phyloP scores from a whole-genome alignment of 2,888 invertebrate species.

The Drosophila buzzatii region DNA sequence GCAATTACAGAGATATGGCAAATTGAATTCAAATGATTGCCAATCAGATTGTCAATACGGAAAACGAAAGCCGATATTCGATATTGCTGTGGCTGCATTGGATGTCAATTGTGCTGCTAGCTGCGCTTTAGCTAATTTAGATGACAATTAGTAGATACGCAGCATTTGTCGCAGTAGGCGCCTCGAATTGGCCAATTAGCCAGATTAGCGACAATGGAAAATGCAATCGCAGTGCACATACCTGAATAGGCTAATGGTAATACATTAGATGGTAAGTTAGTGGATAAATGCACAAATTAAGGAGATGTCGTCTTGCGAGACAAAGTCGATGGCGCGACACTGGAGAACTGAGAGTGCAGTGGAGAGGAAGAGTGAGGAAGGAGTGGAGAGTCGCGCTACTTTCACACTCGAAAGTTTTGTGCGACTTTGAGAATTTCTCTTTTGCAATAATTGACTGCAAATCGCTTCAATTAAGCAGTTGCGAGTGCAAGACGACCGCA shows the following conservation, averaged over 20 bases:
- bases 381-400: constrained; percentile 52
- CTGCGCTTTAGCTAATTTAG: constrained; percentile 50
- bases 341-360: constrained; percentile 12
- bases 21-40: constrained; percentile 47
- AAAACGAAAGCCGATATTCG: constrained; percentile 37
- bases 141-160: constrained; percentile 58
- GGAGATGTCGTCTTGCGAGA: constrained; percentile 15
- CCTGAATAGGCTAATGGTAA: constrained; percentile 19
- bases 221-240: constrained; percentile 8
- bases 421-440: constrained; percentile 74
- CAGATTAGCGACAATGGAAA: constrained; percentile 14
- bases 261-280: constrained; percentile 20
- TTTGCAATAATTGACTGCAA: constrained; percentile 78
- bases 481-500: constrained; percentile 52
- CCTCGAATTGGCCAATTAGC: constrained; percentile 45
- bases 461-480: constrained; percentile 74
- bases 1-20: constrained; percentile 42
- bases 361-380: not conserved
- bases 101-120: not conserved
- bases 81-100: constrained; percentile 11
- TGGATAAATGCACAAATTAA: constrained; percentile 14
- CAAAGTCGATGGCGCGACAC: constrained; percentile 16
- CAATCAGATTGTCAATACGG: constrained; percentile 35
- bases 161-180: constrained; percentile 25
- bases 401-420: constrained; percentile 71